phyloP scores from a whole-genome alignment of 2,888 invertebrate species.

The Euplagia quadripunctaria region DNA sequence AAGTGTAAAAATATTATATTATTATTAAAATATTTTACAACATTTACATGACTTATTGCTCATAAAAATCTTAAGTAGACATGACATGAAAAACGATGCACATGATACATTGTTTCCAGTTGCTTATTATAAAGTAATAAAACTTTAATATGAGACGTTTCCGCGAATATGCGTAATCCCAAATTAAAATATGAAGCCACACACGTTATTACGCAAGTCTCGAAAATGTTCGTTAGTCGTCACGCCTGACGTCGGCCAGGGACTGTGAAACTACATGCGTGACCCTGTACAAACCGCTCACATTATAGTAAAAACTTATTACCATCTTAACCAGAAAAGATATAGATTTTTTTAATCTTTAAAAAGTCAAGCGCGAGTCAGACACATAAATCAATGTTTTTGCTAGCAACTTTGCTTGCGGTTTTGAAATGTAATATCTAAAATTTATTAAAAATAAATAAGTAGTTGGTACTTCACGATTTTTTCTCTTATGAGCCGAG shows the following conservation, averaged over 20 bases:
- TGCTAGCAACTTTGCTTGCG: conserved; percentile 51
- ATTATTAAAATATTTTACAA: conserved; percentile 14
- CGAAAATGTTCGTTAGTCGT: conserved; percentile 22
- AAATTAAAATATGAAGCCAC: conserved; percentile 6
- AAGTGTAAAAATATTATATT: conserved; percentile 14
- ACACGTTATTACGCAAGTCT: conserved; percentile 27
- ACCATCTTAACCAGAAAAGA: conserved; percentile 41
- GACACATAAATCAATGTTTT: conserved; percentile 63
- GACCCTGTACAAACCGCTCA: conserved; percentile 36
- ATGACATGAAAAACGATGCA: conserved; percentile 32
- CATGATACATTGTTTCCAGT: conserved; percentile 23
- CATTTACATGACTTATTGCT: conserved; percentile 11
- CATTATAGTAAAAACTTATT: conserved; percentile 49
- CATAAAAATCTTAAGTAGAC: conserved; percentile 26
- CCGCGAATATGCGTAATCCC: conserved; percentile 40
- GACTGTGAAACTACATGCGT: conserved; percentile 42
- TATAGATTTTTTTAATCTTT: conserved; percentile 52
- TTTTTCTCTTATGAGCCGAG: conserved; percentile 30
- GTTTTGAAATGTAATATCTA: conserved; percentile 56
- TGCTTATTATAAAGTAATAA: conserved; percentile 45
- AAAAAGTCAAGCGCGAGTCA: conserved; percentile 53
- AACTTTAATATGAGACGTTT: conserved; percentile 34
- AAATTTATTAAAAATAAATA: conserved; percentile 39
- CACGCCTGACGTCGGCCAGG: conserved; percentile 38
- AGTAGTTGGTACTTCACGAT: conserved; percentile 31